phyloP scores from a whole-genome alignment of 2,797 vertebrate species.

The Lagocephalus sceleratus region DNA sequence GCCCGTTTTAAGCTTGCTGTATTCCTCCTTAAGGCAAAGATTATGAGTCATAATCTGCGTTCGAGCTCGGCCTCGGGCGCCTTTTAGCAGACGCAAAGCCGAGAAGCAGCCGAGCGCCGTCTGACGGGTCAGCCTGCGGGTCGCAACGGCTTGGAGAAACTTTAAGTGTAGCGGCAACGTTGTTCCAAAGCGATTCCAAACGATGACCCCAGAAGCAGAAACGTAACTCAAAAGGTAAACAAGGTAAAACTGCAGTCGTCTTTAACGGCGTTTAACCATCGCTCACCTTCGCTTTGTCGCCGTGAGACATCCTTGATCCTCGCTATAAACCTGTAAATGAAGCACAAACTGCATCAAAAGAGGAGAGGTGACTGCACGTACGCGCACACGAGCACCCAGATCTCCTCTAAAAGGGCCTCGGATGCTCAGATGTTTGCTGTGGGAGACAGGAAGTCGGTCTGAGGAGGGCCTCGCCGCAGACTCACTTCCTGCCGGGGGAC shows the following conservation, averaged over 20 bases:
- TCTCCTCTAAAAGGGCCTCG: constrained; percentile 6
- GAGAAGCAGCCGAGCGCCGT: constrained; percentile 13
- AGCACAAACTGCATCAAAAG: not conserved
- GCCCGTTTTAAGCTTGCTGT: not conserved
- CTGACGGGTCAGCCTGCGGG: not conserved
- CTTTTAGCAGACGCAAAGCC: constrained; percentile 21
- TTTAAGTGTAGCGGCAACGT: not conserved
- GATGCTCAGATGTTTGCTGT: constrained; percentile 20
- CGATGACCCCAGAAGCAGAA: too few species aligned
- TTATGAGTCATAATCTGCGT: constrained; percentile 23
- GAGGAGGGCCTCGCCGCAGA: constrained; percentile 50
- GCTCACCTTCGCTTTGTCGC: constrained; percentile 81
- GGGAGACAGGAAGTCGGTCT: constrained; percentile 71
- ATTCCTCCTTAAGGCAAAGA: constrained; percentile 16
- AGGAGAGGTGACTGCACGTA: not conserved
- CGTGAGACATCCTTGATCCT: constrained; percentile 75
- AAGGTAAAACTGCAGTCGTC: too few species aligned
- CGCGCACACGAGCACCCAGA: not conserved
- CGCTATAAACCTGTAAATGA: constrained; percentile 47
- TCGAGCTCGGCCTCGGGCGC: constrained; percentile 12
- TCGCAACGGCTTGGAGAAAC: too few species aligned
- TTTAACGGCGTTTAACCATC: too few species aligned
- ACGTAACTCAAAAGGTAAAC: not conserved
- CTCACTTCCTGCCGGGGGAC: constrained; percentile 2
- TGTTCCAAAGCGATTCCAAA: too few species aligned